These are phyloP conservation scores for Acanthaster planci DNA, from an alignment of 35 echinoderm and acorn worm species.

Conservation along the genomic window DNA sequence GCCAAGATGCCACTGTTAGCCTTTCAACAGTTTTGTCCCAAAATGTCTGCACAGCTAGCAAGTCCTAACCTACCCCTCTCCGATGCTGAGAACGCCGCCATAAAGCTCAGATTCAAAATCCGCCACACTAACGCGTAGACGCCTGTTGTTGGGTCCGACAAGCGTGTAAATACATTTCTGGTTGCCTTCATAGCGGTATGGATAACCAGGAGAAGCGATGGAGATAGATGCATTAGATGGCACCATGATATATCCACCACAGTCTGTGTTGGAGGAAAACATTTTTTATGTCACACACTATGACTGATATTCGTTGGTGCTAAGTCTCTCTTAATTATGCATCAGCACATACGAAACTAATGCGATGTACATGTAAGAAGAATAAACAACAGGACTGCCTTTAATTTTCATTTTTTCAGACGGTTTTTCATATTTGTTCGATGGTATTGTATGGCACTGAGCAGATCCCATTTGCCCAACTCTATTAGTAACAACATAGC, in stretches of 20 bases:
- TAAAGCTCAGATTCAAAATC: constrained; percentile 55
- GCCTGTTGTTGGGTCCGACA: constrained; percentile 33
- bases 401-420: too few species aligned
- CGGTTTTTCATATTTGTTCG: too few species aligned
- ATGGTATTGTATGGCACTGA: too few species aligned
- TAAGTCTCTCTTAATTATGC: not conserved
- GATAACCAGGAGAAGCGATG: constrained; percentile 65
- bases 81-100: constrained; percentile 70
- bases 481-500: too few species aligned
- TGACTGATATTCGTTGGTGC: too few species aligned
- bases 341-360: not conserved
- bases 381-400: too few species aligned
- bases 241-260: constrained; percentile 60
- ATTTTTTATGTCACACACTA: too few species aligned
- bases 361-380: not conserved
- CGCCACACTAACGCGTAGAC: constrained; percentile 59
- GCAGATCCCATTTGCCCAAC: too few species aligned
- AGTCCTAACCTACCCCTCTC: constrained; percentile 41
- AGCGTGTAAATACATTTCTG: constrained; percentile 52
- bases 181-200: constrained; percentile 48
- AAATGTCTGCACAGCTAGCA: too few species aligned
- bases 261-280: constrained; percentile 29
- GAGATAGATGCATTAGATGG: constrained; percentile 52
- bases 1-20: too few species aligned
- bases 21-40: too few species aligned